Evolutionary conservation across 2,113 vertebrate species (phyloP).

Genomic region (Phasianus colchicus): DNA sequence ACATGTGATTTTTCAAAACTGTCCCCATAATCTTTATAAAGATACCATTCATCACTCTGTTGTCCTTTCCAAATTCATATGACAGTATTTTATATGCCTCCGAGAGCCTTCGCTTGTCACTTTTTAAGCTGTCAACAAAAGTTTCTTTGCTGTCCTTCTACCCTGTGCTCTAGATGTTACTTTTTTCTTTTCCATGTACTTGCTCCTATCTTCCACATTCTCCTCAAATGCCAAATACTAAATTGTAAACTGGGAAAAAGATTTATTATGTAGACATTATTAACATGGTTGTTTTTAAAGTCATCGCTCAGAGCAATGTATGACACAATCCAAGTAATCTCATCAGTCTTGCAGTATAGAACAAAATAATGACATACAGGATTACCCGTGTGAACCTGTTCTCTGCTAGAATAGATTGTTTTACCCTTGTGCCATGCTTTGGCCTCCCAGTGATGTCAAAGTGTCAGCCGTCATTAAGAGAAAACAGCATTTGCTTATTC

Average conservation of each 20-base stretch:
- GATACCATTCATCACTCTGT: neutral
- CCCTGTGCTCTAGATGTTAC: neutral
- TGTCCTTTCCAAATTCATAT: neutral
- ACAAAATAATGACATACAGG: neutral
- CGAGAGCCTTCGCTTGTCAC: neutral
- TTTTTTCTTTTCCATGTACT: neutral
- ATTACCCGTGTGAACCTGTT: neutral
- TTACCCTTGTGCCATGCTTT: neutral
- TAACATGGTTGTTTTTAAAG: neutral
- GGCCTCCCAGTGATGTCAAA: neutral
- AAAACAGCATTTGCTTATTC: neutral
- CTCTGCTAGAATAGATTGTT: neutral
- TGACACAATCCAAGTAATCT: neutral
- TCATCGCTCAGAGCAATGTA: neutral
- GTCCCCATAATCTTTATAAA: neutral
- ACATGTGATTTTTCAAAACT: neutral
- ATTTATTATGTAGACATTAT: neutral
- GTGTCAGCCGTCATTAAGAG: slow-evolving; percentile 13
- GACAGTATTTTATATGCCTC: neutral
- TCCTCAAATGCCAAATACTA: neutral
- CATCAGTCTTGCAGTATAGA: neutral
- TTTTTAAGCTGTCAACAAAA: neutral
- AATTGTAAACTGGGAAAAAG: neutral
- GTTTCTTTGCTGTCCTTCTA: neutral
- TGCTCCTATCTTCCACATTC: neutral